Conservation (phyloP, 2,113 vertebrate genomes). For the Proteles cristata region DNA sequence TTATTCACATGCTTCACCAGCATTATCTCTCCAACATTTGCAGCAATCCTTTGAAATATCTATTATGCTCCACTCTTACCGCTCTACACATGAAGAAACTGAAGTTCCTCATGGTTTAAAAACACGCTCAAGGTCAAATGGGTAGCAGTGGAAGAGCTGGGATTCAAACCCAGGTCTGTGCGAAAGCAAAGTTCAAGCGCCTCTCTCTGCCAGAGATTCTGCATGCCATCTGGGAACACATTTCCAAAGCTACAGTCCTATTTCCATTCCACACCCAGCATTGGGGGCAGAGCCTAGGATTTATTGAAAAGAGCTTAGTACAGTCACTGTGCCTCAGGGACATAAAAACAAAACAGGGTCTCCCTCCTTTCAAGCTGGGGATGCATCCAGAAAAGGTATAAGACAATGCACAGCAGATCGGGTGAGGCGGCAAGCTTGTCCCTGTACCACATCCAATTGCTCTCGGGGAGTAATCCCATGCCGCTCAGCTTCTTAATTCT, state of each 20-base stretch:
- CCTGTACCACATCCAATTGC: slow-evolving; percentile 50
- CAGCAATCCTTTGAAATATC: not conserved
- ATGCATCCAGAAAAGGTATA: not conserved
- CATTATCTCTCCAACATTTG: not conserved
- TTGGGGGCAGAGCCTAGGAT: rapidly evolving
- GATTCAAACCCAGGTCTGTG: not conserved
- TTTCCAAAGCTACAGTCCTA: slow-evolving; percentile 1
- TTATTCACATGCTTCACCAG: not conserved
- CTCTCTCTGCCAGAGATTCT: not conserved
- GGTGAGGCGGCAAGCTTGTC: not conserved
- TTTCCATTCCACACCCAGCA: not conserved
- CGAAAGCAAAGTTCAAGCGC: not conserved
- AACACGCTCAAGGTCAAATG: not conserved
- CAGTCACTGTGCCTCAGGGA: not conserved
- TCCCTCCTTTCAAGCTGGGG: not conserved
- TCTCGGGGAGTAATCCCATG: slow-evolving; percentile 67
- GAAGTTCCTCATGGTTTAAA: not conserved
- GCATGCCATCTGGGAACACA: not conserved
- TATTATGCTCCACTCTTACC: rapidly evolving
- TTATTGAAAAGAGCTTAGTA: slow-evolving; percentile 7
- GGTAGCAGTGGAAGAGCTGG: not conserved
- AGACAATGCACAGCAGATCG: not conserved
- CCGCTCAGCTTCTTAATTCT: slow-evolving; percentile 32
- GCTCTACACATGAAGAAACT: not conserved
- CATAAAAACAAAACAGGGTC: not conserved